phyloP scores from a whole-genome alignment of 1,140 invertebrate species.

The Philaenus spumarius region DNA sequence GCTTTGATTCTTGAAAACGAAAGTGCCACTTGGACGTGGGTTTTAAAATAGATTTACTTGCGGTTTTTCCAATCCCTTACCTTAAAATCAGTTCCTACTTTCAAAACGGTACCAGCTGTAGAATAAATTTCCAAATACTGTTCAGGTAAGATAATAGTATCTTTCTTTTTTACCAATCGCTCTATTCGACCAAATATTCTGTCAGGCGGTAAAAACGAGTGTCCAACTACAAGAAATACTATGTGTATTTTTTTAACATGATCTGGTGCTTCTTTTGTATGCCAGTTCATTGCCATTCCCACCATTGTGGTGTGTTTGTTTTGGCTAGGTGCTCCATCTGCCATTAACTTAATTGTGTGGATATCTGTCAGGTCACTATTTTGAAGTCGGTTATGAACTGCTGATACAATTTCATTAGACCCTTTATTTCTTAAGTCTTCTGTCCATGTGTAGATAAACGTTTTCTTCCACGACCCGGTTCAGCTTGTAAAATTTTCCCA shows the following conservation, averaged over 20 bases:
- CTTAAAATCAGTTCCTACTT: not conserved
- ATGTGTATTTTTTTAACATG: not conserved
- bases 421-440: too few species aligned
- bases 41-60: not conserved
- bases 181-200: conserved; percentile 33
- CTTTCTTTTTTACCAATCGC: conserved; percentile 27
- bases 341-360: too few species aligned
- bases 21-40: not conserved
- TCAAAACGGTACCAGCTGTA: not conserved
- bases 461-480: too few species aligned
- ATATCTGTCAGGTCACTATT: too few species aligned
- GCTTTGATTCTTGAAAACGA: not conserved
- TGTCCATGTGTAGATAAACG: too few species aligned
- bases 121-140: conserved; percentile 14
- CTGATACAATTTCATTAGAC: too few species aligned
- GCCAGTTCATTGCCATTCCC: not conserved
- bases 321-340: too few species aligned
- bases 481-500: too few species aligned
- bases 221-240: conserved; percentile 29
- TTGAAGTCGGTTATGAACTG: too few species aligned
- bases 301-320: conserved; percentile 4
- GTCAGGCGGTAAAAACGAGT: conserved; percentile 34
- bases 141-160: conserved; percentile 18
- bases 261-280: conserved; percentile 8
- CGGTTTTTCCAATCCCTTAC: not conserved